These are phyloP conservation scores for Choristoneura rosaceana DNA, from an alignment of 2,888 invertebrate species.

Conservation along the genomic window DNA sequence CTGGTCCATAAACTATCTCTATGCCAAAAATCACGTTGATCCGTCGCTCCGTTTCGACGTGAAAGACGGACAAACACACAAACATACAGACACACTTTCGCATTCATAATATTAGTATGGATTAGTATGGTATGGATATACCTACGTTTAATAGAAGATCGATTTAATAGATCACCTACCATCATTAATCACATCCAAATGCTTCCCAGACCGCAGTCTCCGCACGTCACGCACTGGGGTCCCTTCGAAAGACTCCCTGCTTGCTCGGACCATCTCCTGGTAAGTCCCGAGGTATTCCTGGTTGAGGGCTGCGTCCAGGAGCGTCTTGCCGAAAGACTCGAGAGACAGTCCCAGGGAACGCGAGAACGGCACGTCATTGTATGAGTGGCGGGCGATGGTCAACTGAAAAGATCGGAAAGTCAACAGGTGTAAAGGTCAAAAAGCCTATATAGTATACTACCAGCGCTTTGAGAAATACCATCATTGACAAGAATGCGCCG, in stretches of 20 bases:
- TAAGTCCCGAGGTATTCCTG: slow-evolving; percentile 62
- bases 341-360: slow-evolving; percentile 60
- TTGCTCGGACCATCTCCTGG: slow-evolving; percentile 62
- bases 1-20: no score
- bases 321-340: slow-evolving; percentile 48
- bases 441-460: no score
- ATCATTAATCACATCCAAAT: slow-evolving; percentile 53
- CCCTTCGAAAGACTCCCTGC: slow-evolving; percentile 57
- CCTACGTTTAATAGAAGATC: no score
- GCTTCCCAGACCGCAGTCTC: slow-evolving; percentile 52
- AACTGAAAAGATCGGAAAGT: slow-evolving; percentile 2
- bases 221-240: slow-evolving; percentile 53
- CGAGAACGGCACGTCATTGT: slow-evolving; percentile 53
- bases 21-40: no score
- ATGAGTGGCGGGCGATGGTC: slow-evolving; percentile 1
- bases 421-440: no score
- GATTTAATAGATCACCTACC: slow-evolving; percentile 47
- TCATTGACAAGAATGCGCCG: no score
- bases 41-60: no score
- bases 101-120: no score
- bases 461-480: no score
- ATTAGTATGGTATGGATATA: no score
- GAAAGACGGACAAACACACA: no score
- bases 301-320: slow-evolving; percentile 52
- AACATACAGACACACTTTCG: no score